Base-by-base conservation (phyloP, 1,140 invertebrate genomes). In the Calliopsis andreniformis region DNA sequence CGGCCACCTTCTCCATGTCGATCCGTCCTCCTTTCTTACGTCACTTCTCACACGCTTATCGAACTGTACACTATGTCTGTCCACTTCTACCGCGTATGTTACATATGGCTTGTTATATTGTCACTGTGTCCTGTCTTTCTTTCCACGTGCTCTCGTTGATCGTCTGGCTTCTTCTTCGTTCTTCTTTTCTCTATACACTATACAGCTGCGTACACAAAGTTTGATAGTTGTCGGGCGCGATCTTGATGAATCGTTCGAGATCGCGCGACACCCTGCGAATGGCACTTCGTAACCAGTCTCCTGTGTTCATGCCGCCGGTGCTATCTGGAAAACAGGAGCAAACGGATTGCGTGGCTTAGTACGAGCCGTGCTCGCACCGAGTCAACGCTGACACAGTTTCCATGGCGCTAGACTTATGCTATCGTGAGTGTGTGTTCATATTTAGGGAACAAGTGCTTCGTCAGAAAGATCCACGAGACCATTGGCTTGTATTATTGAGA, bases 301-400 rank as follows among this genome's bases (percentile, higher is more conserved):
- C 70, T 68, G 71, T 45, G 66, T 59, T 85, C 82, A 85, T 85
- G 75, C 75, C 70, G 83, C 82, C 42, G 62, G 66, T 47, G 73
- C 39, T 71, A 81, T 84, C 83, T 84, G 83, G 0, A 84, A 84
- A 84, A 84, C 28, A 84, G 59, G 28, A 84, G 69, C 35, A 84
- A 83, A 56, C 81, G 62, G 47, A 53, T 67, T 63, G 72, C 75
- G 81, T 64, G 81, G 62, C 76, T 78, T 72, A 79, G 77, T 77
- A 68, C 67, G 64, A 69, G 63, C 30, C 42, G 35, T 1, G 23
- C 64, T 55, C 76, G 56, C 64, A 80, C 72, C 68, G 51, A 83
- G 76, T 23, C 81, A 75, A 43, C 71, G 67, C 58, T 75, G 76
- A 66, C 61, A 78, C 82, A 80, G 78, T 69, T 84, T 78, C 78